Base-by-base conservation (phyloP, 2,888 invertebrate species). In the Lydus trimaculatus region DNA sequence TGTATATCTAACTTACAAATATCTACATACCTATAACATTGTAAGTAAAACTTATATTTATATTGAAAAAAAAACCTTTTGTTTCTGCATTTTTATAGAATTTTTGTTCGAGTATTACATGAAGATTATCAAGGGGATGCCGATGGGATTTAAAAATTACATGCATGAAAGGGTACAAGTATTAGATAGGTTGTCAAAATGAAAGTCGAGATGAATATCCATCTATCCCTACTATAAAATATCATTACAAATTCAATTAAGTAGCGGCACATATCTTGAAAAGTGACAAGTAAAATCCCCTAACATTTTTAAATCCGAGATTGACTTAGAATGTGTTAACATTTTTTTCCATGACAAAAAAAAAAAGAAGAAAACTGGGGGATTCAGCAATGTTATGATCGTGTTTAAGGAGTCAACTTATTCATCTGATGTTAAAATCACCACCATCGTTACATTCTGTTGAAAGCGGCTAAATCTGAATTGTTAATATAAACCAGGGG, bases 271-370 rank as follows among this genome's bases (percentile, higher is more conserved):
- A 59, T 69, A 60, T 61, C 64, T 70, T 20, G 61, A 48, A 75
- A 76, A 73, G 74, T 75, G 72, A 75, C 74, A 73, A 71, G 75
- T 70, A 72, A 75, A 77, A 75, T 73, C 76, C 65, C 65, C 66
- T 56, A n/a, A 52, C 63, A 64, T 39, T 69, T 64, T 63, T 66
- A 69, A 69, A 71, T 69, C 66, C 62, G 58, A 52, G 64, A 61
- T 74, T 72, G 73, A 65, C 68, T 75, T 65, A 64, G 77, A 78
- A 80, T 78, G 80, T 81, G 81, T 81, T 82, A 81, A 81, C 79
- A 81, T 81, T 82, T 80, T n/a, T 43, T 83, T 82, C 80, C 82
- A 82, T 80, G 74, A 81, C 81, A 82, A 81, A 82, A 81, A 82
- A 82, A 79, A 78, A 75, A 77, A 28, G 36, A 36, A 36, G 20